Conservation (phyloP, 2,888 invertebrate species). For the Leuctra nigra region DNA sequence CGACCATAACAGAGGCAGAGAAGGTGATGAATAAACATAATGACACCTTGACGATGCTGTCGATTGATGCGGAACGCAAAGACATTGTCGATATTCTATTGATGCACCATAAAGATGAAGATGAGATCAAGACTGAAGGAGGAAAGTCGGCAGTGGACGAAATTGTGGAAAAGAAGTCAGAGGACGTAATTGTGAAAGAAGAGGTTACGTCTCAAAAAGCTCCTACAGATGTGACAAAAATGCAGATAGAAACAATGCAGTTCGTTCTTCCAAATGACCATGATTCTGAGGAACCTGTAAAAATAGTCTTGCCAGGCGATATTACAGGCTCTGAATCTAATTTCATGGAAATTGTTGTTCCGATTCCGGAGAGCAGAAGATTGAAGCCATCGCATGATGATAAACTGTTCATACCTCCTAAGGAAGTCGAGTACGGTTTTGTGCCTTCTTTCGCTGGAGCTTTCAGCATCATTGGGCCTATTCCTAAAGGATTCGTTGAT, state of each 20-base stretch:
- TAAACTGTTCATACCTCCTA: not conserved
- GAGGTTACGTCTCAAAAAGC: too few species aligned
- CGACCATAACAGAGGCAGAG: not conserved
- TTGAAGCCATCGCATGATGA: too few species aligned
- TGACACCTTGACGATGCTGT: not conserved
- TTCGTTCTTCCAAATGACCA: not conserved
- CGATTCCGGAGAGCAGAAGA: not conserved
- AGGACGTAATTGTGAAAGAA: not conserved
- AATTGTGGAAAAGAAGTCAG: not conserved
- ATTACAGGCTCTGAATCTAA: too few species aligned
- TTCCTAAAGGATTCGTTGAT: constrained; percentile 11
- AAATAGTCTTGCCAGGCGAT: not conserved
- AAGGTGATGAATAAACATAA: not conserved
- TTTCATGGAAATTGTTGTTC: too few species aligned
- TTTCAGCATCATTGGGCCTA: not conserved
- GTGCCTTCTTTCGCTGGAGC: not conserved
- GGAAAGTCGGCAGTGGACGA: not conserved
- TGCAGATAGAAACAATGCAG: not conserved
- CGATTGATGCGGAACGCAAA: too few species aligned
- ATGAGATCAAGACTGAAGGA: too few species aligned
- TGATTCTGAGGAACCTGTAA: not conserved
- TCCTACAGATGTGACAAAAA: too few species aligned
- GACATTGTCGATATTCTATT: too few species aligned
- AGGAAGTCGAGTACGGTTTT: not conserved
- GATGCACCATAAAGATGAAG: too few species aligned